phyloP scores from a whole-genome alignment of 2,888 invertebrate genomes.

The Cheilosia grossa region DNA sequence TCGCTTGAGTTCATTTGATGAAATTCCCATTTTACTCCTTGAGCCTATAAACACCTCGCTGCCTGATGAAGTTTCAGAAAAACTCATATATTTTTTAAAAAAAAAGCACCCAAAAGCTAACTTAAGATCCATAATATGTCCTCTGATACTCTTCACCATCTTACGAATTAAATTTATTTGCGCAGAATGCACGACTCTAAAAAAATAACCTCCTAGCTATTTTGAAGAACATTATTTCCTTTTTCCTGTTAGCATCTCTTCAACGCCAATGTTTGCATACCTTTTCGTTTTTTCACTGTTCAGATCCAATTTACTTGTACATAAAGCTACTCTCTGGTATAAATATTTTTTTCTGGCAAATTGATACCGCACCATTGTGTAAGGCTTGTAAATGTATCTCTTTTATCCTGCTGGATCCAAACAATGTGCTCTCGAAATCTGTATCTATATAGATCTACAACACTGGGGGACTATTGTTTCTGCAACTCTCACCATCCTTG shows the following conservation, averaged over 20 bases:
- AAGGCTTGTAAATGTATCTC: conserved; percentile 54
- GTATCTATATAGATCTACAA: conserved; percentile 27
- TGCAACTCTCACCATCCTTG: conserved; percentile 19
- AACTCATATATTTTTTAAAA: conserved; percentile 44
- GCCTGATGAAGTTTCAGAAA: conserved; percentile 39
- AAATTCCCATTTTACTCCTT: too few relatives aligned
- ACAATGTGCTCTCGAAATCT: conserved; percentile 55
- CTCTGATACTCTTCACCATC: conserved; percentile 17
- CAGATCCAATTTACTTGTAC: background rate
- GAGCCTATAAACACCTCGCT: background rate
- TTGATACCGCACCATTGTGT: conserved; percentile 68
- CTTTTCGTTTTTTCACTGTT: conserved; percentile 19
- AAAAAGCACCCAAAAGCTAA: conserved; percentile 3
- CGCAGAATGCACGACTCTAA: conserved; percentile 49
- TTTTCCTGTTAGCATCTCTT: conserved; percentile 29
- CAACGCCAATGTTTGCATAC: conserved; percentile 39
- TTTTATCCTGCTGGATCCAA: conserved; percentile 48
- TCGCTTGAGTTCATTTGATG: too few relatives aligned
- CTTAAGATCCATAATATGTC: conserved; percentile 43
- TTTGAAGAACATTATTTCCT: conserved; percentile 43
- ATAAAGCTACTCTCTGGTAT: background rate
- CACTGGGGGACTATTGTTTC: conserved; percentile 7
- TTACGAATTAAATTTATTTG: conserved; percentile 50
- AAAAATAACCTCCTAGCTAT: conserved; percentile 42
- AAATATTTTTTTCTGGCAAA: conserved; percentile 50